Conservation (phyloP, 2,888 invertebrate genomes). For the Rotaria magnacalcarata region DNA sequence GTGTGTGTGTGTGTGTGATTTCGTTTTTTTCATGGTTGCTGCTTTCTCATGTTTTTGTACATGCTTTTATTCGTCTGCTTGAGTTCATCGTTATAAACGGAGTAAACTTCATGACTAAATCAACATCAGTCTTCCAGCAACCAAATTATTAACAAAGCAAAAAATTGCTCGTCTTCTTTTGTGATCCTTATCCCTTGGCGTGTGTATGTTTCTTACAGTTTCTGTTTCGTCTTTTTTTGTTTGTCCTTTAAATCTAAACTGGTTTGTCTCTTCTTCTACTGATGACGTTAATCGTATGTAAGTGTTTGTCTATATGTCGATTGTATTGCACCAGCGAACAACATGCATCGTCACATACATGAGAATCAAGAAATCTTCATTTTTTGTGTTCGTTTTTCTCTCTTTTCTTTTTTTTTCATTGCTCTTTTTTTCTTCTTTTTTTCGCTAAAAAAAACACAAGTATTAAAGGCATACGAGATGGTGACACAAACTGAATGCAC, state of each 20-base stretch:
- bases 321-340: constrained; percentile 11
- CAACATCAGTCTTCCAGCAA: constrained; percentile 29
- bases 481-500: not conserved
- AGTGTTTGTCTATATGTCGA: not conserved
- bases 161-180: not conserved
- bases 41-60: constrained; percentile 31
- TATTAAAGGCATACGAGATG: constrained; percentile 17
- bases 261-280: not conserved
- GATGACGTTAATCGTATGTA: constrained; percentile 12
- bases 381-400: not conserved
- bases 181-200: constrained; percentile 2
- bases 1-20: not conserved
- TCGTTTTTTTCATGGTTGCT: not conserved
- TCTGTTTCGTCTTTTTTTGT: not conserved
- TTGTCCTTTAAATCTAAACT: not conserved
- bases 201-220: not conserved
- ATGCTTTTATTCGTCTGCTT: constrained; percentile 29
- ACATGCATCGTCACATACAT: constrained; percentile 24
- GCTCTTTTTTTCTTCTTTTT: not conserved
- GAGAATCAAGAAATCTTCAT: constrained; percentile 21
- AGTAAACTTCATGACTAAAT: constrained; percentile 16
- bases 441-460: not conserved
- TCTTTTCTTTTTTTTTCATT: not conserved
- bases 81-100: constrained; percentile 26
- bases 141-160: not conserved